These are phyloP conservation scores for Perca flavescens DNA, from an alignment of 2,113 vertebrate genomes.

Conservation along the genomic window DNA sequence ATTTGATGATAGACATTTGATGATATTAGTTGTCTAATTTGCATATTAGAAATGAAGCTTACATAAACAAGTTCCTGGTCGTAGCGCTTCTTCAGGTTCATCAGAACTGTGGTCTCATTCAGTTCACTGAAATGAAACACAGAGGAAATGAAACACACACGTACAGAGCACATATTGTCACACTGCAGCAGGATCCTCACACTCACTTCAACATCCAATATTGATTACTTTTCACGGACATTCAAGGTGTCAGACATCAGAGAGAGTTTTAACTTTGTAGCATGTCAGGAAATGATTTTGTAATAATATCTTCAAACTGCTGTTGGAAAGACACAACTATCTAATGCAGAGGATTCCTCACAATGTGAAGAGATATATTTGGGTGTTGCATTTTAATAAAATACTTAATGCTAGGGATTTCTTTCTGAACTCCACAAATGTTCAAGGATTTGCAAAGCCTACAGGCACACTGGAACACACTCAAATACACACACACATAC, in stretches of 20 bases:
- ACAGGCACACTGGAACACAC: background rate
- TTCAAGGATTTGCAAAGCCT: conserved; percentile 24
- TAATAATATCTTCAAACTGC: conserved; percentile 20
- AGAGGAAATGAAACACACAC: conserved; percentile 38
- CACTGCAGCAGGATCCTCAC: conserved; percentile 19
- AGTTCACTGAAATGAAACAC: conserved; percentile 88
- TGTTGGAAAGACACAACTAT: conserved; percentile 21
- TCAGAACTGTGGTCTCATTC: conserved; percentile 91
- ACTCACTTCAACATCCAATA: conserved; percentile 23
- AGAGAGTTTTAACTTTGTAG: background rate
- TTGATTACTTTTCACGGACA: conserved; percentile 41
- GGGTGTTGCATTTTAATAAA: conserved; percentile 10
- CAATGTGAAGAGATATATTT: conserved; percentile 7
- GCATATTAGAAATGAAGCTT: conserved; percentile 62
- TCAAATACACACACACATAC: background rate
- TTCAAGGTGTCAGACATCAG: conserved; percentile 24
- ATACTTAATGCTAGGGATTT: conserved; percentile 22
- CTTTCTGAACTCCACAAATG: conserved; percentile 11
- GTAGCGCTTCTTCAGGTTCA: conserved; percentile 92
- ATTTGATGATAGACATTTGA: conserved; percentile 38
- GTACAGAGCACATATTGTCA: conserved; percentile 37
- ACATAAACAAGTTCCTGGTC: conserved; percentile 93
- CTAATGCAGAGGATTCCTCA: conserved; percentile 3
- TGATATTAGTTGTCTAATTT: conserved; percentile 46
- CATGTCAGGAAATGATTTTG: background rate